Conservation (phyloP, 2,888 invertebrate species). For the Amiota mariae region DNA sequence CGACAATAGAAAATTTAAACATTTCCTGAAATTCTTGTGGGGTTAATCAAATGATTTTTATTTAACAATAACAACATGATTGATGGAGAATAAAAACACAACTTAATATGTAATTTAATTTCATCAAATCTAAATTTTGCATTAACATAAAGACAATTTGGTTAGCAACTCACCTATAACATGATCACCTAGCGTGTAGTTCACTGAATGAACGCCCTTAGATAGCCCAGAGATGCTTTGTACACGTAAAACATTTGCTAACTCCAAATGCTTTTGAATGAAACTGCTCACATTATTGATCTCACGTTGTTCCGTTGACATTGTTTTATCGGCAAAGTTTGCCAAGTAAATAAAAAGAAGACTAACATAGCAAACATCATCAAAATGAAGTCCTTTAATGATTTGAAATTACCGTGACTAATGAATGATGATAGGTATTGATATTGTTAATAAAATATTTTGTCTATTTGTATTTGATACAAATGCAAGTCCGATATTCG, state of each 20-base stretch:
- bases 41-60: background rate
- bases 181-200: slow-evolving; percentile 67
- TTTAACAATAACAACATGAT: too few relatives aligned
- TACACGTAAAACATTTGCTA: slow-evolving; percentile 49
- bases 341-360: slow-evolving; percentile 42
- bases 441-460: too few relatives aligned
- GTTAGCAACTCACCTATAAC: slow-evolving; percentile 54
- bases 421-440: too few relatives aligned
- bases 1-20: background rate
- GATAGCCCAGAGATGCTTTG: slow-evolving; percentile 44
- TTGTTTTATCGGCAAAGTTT: slow-evolving; percentile 41
- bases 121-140: background rate
- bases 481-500: too few relatives aligned
- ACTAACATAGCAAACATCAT: too few relatives aligned
- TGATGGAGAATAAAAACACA: background rate
- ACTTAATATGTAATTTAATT: too few relatives aligned
- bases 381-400: too few relatives aligned
- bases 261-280: slow-evolving; percentile 53
- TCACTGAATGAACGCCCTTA: slow-evolving; percentile 50
- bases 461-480: too few relatives aligned
- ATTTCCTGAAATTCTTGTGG: background rate
- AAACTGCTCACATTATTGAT: slow-evolving; percentile 63
- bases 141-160: slow-evolving; percentile 14
- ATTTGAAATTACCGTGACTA: too few relatives aligned
- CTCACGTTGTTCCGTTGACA: slow-evolving; percentile 41